Evolutionary conservation across 2,888 invertebrate genomes (phyloP).

Genomic region (Oscheius myriophilus): DNA sequence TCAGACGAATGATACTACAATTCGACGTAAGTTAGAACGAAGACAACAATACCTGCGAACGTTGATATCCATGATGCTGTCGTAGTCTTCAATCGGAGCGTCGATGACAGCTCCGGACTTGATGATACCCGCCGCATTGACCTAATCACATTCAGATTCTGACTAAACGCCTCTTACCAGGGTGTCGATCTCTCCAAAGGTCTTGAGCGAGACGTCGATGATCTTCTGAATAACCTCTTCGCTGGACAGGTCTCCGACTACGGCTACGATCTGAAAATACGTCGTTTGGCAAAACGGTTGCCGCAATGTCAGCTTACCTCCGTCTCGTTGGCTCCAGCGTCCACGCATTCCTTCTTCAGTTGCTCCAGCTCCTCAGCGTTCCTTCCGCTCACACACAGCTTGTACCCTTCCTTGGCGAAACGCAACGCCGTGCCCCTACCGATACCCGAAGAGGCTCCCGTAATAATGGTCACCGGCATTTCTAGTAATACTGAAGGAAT

Average conservation of each 20-base stretch:
- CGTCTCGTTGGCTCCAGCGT: constrained; percentile 36
- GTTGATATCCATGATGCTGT: constrained; percentile 88
- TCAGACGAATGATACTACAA: constrained; percentile 63
- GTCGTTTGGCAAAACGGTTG: too few relatives aligned
- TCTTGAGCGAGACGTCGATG: constrained; percentile 54
- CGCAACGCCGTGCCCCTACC: constrained; percentile 61
- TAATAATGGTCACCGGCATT: too few relatives aligned
- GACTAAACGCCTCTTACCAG: constrained; percentile 43
- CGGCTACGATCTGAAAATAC: constrained; percentile 67
- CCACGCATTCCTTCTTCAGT: constrained; percentile 51
- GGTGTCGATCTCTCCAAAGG: constrained; percentile 62
- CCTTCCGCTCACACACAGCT: constrained; percentile 61
- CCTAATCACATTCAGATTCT: constrained; percentile 35
- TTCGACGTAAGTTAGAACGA: not conserved
- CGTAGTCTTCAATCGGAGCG: constrained; percentile 79
- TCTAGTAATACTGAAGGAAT: not conserved
- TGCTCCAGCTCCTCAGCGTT: constrained; percentile 54
- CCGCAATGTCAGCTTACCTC: too few relatives aligned
- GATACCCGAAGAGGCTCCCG: constrained; percentile 62
- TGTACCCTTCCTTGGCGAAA: constrained; percentile 61
- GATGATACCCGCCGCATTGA: constrained; percentile 67
- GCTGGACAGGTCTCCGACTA: constrained; percentile 71
- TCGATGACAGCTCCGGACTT: constrained; percentile 57
- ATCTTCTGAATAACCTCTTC: constrained; percentile 53
- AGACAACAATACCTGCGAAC: constrained; percentile 64